Percentiles rank a stretch among this genome's conserved stretches.
Evolutionary conservation across 2,888 invertebrate species (phyloP).

Genomic region (Arenicola marina): DNA sequence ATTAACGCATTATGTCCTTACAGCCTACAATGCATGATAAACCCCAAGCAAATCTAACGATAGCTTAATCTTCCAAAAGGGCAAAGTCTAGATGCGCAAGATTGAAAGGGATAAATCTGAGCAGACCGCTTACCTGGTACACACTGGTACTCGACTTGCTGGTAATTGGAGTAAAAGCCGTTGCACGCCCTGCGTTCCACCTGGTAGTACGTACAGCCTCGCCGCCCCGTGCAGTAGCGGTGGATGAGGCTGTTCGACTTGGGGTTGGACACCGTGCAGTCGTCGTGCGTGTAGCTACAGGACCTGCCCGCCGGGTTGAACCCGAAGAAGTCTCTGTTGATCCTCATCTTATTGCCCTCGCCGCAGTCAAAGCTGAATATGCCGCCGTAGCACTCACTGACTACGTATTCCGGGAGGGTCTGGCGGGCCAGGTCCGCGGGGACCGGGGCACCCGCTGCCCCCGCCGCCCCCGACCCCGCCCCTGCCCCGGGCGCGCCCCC

Average conservation of each 20-base stretch:
- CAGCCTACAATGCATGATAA: too few species aligned
- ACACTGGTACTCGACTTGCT: conserved; percentile 55
- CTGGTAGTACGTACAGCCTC: conserved; percentile 45
- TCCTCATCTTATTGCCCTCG: conserved; percentile 46
- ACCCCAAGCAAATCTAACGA: too few species aligned
- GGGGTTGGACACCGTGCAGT: conserved; percentile 26
- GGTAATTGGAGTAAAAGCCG: conserved; percentile 41
- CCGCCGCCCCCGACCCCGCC: too few species aligned
- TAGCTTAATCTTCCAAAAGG: too few species aligned
- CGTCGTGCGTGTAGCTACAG: conserved; percentile 13
- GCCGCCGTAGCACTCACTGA: conserved; percentile 28
- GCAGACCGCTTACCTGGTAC: conserved; percentile 43
- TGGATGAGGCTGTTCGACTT: conserved; percentile 41
- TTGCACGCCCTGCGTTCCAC: conserved; percentile 27
- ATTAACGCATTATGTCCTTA: too few species aligned
- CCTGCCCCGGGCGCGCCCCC: too few species aligned
- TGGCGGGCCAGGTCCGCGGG: too few species aligned
- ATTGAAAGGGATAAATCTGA: too few species aligned
- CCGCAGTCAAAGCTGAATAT: conserved; percentile 47
- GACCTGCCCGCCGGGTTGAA: conserved; percentile 32
- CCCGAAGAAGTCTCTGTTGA: conserved; percentile 50
- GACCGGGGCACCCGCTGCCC: too few species aligned
- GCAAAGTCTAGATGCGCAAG: too few species aligned
- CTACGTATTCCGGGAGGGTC: conserved; percentile 28
- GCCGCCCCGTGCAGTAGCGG: conserved; percentile 45